Conservation (phyloP, 2,888 invertebrate genomes). For the Cetonia aurata region DNA sequence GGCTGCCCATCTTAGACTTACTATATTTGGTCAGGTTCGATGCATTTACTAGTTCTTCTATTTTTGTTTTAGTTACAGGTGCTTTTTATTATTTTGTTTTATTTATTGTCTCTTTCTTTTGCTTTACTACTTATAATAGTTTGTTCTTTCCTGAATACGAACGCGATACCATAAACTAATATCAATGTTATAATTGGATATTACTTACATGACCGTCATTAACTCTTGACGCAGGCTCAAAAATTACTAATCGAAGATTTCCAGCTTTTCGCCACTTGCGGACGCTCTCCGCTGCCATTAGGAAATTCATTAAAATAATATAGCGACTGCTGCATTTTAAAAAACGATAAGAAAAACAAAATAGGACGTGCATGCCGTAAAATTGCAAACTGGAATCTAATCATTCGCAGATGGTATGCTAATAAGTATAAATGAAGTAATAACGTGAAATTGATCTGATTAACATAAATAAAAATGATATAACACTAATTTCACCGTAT, state of each 20-base stretch:
- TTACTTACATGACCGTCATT: conserved; percentile 47
- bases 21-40: conserved; percentile 55
- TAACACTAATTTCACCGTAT: conserved; percentile 5
- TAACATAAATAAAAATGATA: conserved; percentile 18
- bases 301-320: conserved; percentile 41
- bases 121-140: not conserved
- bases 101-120: conserved; percentile 9
- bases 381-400: conserved; percentile 26
- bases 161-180: conserved; percentile 47
- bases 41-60: conserved; percentile 48
- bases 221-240: conserved; percentile 11
- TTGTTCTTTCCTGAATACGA: conserved; percentile 43
- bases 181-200: conserved; percentile 52
- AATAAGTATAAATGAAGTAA: conserved; percentile 32
- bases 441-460: conserved; percentile 27
- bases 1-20: conserved; percentile 50
- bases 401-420: conserved; percentile 13
- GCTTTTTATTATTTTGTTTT: not conserved
- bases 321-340: conserved; percentile 10
- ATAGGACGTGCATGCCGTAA: conserved; percentile 19
- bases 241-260: conserved; percentile 40
- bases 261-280: conserved; percentile 36
- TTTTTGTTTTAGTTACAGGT: conserved; percentile 28
- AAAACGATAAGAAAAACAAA: conserved; percentile 16
- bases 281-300: conserved; percentile 31